phyloP scores from a whole-genome alignment of 64 coral and sea anemone genomes.

The Dendrophyllia cribrosa region DNA sequence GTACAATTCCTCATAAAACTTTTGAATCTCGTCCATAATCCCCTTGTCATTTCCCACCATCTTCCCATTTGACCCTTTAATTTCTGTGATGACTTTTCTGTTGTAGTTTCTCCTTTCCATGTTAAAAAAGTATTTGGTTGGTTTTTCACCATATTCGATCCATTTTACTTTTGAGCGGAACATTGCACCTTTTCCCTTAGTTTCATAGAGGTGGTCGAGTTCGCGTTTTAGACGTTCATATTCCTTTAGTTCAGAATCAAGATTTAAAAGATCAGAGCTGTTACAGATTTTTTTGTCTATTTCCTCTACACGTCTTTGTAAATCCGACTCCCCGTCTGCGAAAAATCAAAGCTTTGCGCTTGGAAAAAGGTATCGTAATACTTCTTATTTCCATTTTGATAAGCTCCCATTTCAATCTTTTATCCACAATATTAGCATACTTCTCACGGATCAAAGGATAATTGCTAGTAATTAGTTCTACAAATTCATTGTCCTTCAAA shows the following conservation, averaged over 20 bases:
- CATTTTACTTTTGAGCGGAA: not conserved
- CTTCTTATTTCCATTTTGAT: constrained; percentile 3
- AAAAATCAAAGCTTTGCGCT: not conserved
- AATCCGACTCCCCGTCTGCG: not conserved
- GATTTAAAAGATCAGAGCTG: no score
- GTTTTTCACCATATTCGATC: not conserved
- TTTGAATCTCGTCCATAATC: not conserved
- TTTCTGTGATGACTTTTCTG: not conserved
- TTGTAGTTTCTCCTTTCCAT: not conserved
- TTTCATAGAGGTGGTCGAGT: not conserved
- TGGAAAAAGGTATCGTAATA: not conserved
- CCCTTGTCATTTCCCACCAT: not conserved
- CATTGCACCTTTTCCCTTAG: not conserved
- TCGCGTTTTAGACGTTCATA: not conserved
- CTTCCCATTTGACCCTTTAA: not conserved
- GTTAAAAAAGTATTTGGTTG: not conserved
- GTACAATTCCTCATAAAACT: not conserved
- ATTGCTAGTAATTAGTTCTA: not conserved
- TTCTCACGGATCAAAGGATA: not conserved
- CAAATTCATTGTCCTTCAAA: not conserved
- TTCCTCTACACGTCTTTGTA: not conserved
- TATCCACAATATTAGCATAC: not conserved
- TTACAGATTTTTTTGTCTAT: not conserved
- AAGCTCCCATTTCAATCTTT: not conserved
- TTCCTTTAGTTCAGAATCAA: not conserved